phyloP scores from a whole-genome alignment of 35 echinoderm and acorn worm genomes.

The Patiria miniata region DNA sequence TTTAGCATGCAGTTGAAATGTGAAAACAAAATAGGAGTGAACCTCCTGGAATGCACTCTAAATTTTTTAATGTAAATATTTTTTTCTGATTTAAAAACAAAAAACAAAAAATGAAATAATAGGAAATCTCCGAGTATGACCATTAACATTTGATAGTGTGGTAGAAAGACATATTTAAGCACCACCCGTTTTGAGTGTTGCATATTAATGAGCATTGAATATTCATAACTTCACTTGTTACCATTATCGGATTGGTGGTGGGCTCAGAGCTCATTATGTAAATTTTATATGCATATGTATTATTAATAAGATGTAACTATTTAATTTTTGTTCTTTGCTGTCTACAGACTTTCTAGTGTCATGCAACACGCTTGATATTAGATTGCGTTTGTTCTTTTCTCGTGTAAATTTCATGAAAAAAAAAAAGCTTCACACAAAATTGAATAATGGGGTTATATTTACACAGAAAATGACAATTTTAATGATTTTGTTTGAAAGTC shows the following conservation, averaged over 20 bases:
- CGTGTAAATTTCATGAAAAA: constrained; percentile 13
- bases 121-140: too few relatives aligned
- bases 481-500: not conserved
- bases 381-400: not conserved
- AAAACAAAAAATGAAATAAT: too few relatives aligned
- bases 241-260: not conserved
- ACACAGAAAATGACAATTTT: not conserved
- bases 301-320: constrained; percentile 13
- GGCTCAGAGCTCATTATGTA: constrained; percentile 7
- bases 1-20: constrained; percentile 4
- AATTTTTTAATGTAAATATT: constrained; percentile 7
- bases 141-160: too few relatives aligned
- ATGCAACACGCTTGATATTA: not conserved
- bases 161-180: too few relatives aligned
- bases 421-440: not conserved
- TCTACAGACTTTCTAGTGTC: not conserved
- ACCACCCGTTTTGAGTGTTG: too few relatives aligned
- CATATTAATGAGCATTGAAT: not conserved
- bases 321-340: not conserved
- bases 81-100: not conserved
- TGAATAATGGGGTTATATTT: not conserved
- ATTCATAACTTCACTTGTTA: not conserved
- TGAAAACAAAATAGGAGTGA: not conserved
- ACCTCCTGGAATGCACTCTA: not conserved
- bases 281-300: constrained; percentile 22